phyloP scores from a whole-genome alignment of 2,113 vertebrate species.

The Brienomyrus brachyistius region DNA sequence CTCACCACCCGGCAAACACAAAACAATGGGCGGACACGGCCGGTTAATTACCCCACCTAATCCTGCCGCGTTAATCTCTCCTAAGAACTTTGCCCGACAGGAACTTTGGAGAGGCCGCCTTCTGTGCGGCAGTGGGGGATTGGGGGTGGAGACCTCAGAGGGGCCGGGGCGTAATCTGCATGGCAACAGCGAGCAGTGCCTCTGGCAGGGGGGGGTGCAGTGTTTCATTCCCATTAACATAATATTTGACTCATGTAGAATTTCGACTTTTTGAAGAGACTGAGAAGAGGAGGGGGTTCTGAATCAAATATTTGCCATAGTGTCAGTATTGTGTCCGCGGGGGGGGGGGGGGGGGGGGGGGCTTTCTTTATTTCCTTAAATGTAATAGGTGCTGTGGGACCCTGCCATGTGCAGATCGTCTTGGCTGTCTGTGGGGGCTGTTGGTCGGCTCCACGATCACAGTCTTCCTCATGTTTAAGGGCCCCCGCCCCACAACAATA shows the following conservation, averaged over 20 bases:
- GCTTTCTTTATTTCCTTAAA: too few species aligned
- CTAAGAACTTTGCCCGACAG: constrained; percentile 62
- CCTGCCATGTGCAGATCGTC: too few species aligned
- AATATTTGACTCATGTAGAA: background rate
- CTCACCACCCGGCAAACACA: constrained; percentile 54
- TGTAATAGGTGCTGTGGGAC: too few species aligned
- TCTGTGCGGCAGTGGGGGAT: constrained; percentile 52
- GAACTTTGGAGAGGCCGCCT: constrained; percentile 59
- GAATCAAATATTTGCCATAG: constrained; percentile 16
- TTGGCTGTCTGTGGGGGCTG: too few species aligned
- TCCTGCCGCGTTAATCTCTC: constrained; percentile 71
- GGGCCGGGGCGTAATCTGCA: background rate
- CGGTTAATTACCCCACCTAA: constrained; percentile 76
- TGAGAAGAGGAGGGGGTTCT: background rate
- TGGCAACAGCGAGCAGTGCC: background rate
- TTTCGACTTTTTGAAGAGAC: constrained; percentile 11
- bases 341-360: too few species aligned
- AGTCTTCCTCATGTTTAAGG: too few species aligned
- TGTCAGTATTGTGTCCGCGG: background rate
- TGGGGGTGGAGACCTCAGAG: constrained; percentile 19
- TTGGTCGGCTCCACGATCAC: too few species aligned
- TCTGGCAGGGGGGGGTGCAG: background rate
- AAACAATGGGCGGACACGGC: constrained; percentile 69
- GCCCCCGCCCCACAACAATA: too few species aligned
- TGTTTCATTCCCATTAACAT: constrained; percentile 1